Conservation (phyloP, 2,113 vertebrate genomes). For the Todiramphus chloris region DNA sequence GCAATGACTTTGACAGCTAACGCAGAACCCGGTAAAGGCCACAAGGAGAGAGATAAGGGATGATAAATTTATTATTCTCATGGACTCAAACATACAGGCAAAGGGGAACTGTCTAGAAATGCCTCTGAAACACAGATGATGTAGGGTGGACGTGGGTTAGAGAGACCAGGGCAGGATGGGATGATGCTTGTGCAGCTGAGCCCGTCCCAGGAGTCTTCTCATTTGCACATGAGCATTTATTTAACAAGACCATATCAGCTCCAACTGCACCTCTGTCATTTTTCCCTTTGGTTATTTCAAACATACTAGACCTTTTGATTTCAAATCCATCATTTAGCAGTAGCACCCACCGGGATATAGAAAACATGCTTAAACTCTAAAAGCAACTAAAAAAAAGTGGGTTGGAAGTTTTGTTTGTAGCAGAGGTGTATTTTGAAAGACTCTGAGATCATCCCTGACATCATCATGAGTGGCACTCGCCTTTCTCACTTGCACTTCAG, state of each 20-base stretch:
- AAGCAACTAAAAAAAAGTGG: not conserved
- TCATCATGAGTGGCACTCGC: not conserved
- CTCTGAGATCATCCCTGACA: constrained; percentile 5
- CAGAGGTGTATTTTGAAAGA: not conserved
- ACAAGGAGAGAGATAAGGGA: not conserved
- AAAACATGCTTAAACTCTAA: accelerated
- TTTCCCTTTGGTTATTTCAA: not conserved
- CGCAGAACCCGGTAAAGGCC: not conserved
- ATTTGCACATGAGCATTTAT: not conserved
- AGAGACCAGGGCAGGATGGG: not conserved
- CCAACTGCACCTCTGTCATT: not conserved
- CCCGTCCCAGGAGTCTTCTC: not conserved
- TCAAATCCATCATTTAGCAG: not conserved
- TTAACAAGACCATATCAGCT: not conserved
- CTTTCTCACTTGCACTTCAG: not conserved
- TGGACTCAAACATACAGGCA: not conserved
- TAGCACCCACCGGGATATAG: accelerated
- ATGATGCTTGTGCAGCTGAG: not conserved
- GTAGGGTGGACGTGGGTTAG: accelerated
- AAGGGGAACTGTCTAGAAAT: not conserved
- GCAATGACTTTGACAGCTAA: no score
- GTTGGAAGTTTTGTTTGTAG: not conserved
- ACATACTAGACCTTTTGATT: not conserved
- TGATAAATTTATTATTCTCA: not conserved
- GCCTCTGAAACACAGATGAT: not conserved